These are phyloP conservation scores for Ectropis crepuscularia DNA, from an alignment of 2,888 invertebrate genomes.

Conservation along the genomic window DNA sequence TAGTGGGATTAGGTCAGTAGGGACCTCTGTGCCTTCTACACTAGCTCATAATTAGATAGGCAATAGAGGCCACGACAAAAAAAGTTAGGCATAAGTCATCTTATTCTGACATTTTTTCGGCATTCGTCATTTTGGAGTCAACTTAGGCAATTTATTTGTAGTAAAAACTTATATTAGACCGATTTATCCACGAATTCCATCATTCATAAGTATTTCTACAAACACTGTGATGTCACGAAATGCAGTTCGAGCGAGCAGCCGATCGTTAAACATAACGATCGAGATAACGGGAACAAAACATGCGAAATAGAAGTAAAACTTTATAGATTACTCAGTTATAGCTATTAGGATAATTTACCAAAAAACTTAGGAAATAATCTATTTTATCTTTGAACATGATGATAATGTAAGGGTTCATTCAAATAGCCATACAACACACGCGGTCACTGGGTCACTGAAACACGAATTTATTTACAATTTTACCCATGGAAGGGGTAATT, in stretches of 20 bases:
- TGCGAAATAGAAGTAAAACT: conserved; percentile 35
- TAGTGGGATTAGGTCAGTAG: too few species aligned
- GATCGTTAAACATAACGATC: conserved; percentile 6
- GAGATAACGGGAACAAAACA: conserved; percentile 32
- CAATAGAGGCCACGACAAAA: too few species aligned
- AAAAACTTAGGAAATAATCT: neutral
- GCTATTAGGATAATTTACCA: neutral
- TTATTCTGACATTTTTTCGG: too few species aligned
- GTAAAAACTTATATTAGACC: neutral
- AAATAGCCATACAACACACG: too few species aligned
- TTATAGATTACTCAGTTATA: conserved; percentile 3
- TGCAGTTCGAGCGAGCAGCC: neutral
- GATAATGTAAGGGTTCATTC: too few species aligned
- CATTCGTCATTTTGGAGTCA: too few species aligned
- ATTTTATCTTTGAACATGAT: neutral
- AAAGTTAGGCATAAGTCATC: too few species aligned
- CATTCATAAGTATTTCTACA: neutral
- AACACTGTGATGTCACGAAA: conserved; percentile 12
- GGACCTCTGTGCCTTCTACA: too few species aligned
- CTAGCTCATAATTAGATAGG: too few species aligned
- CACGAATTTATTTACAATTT: too few species aligned
- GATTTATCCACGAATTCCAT: neutral
- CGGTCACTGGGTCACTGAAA: too few species aligned
- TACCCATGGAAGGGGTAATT: too few species aligned
- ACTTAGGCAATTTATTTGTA: neutral